Evolutionary conservation across 2,888 invertebrate genomes (phyloP), one percentile per base, ranked within the genome.

Genomic region (Cordilura impudica): DNA sequence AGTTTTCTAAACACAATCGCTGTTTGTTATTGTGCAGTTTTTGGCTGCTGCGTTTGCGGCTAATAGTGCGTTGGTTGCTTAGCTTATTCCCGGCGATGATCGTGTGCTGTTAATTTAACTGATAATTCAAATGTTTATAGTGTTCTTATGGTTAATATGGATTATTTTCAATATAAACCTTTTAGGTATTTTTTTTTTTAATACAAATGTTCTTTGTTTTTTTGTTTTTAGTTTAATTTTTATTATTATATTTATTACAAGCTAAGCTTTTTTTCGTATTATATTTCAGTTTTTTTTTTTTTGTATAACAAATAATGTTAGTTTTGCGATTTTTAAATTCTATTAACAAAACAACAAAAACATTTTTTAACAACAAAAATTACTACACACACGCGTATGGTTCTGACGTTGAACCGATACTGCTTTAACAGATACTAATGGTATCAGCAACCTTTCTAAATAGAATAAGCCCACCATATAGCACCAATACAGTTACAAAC

Each of bases 321-420:
- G 61, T 29, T 19, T 54, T n/a, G 18, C 26, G 43, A 31, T 56
- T 69, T 51, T 16, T 54, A 10, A 10, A 18, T 31, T 66, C 23
- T 65, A 58, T 12, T 31, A 76, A 39, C 31, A 61, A 56, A 10
- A 21, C 54, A 49, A 70, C 63, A 69, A 19, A 10, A 58, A 61
- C 23, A 4, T 39, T 31, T 43, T 23, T 35, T 47, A 58, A 45
- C 19, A 74, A 67, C 66, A 8, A 29, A 56, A 61, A 56, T 35
- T 6, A 31, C 14, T 16, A 63, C 54, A 56, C 49, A 70, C 31
- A 84, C 86, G 86, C 85, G 86, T 83, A 86, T 86, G 86, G 84
- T 82, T 83, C 85, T 84, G 84, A 87, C 84, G 88, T 87, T 88
- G 85, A 89, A 89, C 89, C 90, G 89, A 89, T 87, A 88, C 89